Base-by-base conservation (phyloP, 2,888 invertebrate species). In the Acanthosoma haemorrhoidale region DNA sequence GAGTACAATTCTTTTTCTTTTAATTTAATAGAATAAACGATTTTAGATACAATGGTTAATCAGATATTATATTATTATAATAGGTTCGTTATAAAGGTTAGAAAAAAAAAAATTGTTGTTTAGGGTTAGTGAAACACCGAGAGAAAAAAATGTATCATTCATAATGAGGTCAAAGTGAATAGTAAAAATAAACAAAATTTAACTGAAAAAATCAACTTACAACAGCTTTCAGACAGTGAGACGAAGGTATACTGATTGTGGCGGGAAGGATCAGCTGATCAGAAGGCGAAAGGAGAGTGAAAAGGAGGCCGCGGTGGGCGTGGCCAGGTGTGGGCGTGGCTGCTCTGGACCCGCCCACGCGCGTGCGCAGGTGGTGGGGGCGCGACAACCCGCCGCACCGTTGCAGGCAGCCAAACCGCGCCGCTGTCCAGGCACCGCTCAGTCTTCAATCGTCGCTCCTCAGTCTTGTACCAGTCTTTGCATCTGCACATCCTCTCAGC, bases 321-420 rank as follows among this genome's bases (percentile, higher is more conserved):
- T 51, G 66, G 41, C 32, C 11, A 1, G 0, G 59, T 13, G 31
- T 1, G 32, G 66, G 66, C 39, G 66, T 31, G 16, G 66, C 18
- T 1, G 36, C 68, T 36, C 64, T 64, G 61, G 66, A 66, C 67
- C 34, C 72, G 69, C 41, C 71, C 61, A 57, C 59, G 71, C 68
- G 71, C 73, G 72, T 69, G 72, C 74, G 67, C 70, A 43, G 66
- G 36, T 58, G 69, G 57, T 15, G 69, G 39, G 58, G 59, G 68
- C 67, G 67, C 68, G 51, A 41, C 68, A 51, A 29, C 43, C 15
- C 43, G 5, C n/a, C 58, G 36, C 31, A 68, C 66, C 38, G 51
- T 61, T 39, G 32, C 66, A 18, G 34, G 63, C 67, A 64, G 64
- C 41, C 61, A 58, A 59, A 39, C 67, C 68, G 57, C 31, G 67